A percentile compares a stretch with the other conserved stretches of the same genome.
Conservation (phyloP, 2,888 invertebrate species). For the Tricholauxania praeusta region DNA sequence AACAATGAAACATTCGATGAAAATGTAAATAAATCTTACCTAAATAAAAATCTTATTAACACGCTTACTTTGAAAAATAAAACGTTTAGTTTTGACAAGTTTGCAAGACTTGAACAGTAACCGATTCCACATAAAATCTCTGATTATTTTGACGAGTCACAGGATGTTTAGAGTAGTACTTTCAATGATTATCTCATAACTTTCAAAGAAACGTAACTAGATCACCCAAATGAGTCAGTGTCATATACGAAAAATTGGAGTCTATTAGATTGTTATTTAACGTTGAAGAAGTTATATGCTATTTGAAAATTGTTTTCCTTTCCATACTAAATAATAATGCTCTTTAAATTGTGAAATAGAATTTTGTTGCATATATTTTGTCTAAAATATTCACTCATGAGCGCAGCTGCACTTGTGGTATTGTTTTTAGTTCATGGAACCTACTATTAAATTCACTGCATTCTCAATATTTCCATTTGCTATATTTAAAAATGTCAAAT, state of each 20-base stretch:
- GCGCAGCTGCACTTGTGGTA: background rate
- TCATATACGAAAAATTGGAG: too few species aligned
- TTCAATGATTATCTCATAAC: background rate
- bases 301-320: background rate
- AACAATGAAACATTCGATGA: too few species aligned
- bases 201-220: background rate
- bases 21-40: too few species aligned
- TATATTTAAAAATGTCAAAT: slow-evolving; percentile 85
- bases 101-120: too few species aligned
- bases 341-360: background rate
- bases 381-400: background rate
- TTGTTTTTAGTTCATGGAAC: slow-evolving; percentile 56
- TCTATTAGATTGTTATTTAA: too few species aligned
- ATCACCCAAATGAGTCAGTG: too few species aligned
- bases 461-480: slow-evolving; percentile 87
- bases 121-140: too few species aligned
- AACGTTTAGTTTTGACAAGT: too few species aligned
- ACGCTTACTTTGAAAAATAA: too few species aligned
- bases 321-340: background rate
- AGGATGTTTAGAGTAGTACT: too few species aligned
- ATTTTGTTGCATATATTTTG: background rate
- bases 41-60: too few species aligned
- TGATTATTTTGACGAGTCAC: too few species aligned
- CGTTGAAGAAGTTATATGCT: background rate
- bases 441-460: slow-evolving; percentile 89